phyloP scores from a whole-genome alignment of 2,113 vertebrate genomes.

The Salvator merianae region DNA sequence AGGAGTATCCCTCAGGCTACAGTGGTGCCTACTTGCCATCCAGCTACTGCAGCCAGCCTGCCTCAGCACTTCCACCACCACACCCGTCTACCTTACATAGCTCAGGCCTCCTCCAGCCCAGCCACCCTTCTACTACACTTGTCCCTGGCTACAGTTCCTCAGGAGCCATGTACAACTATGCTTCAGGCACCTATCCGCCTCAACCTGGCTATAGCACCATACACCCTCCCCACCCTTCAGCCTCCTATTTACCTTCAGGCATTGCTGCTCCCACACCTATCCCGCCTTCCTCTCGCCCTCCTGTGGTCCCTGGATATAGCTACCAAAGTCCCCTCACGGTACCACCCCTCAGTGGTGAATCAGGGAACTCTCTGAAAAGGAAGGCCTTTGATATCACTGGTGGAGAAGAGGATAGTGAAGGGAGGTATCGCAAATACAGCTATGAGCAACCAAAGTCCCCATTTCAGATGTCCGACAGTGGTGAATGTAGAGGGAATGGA shows the following conservation, averaged over 20 bases:
- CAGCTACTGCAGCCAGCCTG: constrained; percentile 86
- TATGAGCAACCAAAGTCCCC: constrained; percentile 86
- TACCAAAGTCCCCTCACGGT: constrained; percentile 77
- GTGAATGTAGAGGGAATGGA: constrained; percentile 85
- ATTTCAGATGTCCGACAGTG: constrained; percentile 81
- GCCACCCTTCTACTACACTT: constrained; percentile 73
- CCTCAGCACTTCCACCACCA: constrained; percentile 80
- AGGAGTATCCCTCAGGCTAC: constrained; percentile 88
- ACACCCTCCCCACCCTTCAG: constrained; percentile 81
- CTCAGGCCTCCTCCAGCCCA: constrained; percentile 72
- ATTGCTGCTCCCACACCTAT: constrained; percentile 85
- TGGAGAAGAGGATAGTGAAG: constrained; percentile 77
- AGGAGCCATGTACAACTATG: constrained; percentile 88
- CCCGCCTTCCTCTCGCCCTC: constrained; percentile 73
- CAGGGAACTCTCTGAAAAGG: constrained; percentile 84
- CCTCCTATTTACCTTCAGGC: constrained; percentile 85
- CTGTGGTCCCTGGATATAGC: constrained; percentile 80
- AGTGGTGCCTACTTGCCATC: constrained; percentile 89
- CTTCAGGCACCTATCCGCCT: constrained; percentile 75
- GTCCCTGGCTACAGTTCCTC: constrained; percentile 86
- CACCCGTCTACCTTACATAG: constrained; percentile 72
- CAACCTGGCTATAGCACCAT: constrained; percentile 80
- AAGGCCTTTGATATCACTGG: constrained; percentile 86
- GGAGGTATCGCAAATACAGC: constrained; percentile 88
- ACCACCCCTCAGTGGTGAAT: constrained; percentile 71